Evolutionary conservation across 2,797 vertebrate species (phyloP).

Genomic region (Erpetoichthys calabaricus): DNA sequence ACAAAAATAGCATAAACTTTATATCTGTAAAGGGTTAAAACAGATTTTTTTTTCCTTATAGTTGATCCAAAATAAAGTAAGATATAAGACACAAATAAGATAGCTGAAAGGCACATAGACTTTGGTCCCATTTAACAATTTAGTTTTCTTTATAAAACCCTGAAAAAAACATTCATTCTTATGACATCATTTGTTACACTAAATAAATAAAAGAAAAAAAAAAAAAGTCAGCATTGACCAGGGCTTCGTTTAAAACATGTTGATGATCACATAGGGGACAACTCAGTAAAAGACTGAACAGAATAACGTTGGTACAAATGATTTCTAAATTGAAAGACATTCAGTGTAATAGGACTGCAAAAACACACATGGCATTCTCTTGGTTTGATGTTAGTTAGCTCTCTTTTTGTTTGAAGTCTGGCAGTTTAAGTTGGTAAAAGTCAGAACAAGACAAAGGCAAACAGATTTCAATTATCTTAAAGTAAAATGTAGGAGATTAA

Average conservation of each 20-base stretch:
- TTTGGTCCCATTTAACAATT: slow-evolving; percentile 61
- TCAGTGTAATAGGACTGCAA: too few species aligned
- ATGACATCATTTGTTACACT: slow-evolving; percentile 4
- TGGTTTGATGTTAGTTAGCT: too few species aligned
- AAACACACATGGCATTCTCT: too few species aligned
- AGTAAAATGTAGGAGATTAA: slow-evolving; percentile 4
- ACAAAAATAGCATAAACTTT: too few species aligned
- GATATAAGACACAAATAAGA: slow-evolving; percentile 35
- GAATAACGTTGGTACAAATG: too few species aligned
- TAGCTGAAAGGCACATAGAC: slow-evolving; percentile 67
- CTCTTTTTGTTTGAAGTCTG: slow-evolving; percentile 23
- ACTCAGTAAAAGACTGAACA: too few species aligned
- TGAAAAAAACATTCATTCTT: slow-evolving; percentile 25
- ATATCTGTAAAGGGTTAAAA: too few species aligned
- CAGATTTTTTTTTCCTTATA: slow-evolving; percentile 12
- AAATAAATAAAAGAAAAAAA: slow-evolving; percentile 6
- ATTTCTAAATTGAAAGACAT: too few species aligned
- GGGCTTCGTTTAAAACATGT: slow-evolving; percentile 24
- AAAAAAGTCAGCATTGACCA: slow-evolving; percentile 19
- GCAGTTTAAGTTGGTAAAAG: slow-evolving; percentile 37
- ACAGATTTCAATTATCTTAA: slow-evolving; percentile 22
- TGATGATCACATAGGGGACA: not conserved
- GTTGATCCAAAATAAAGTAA: slow-evolving; percentile 28
- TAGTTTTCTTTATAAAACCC: slow-evolving; percentile 31
- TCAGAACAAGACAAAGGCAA: slow-evolving; percentile 26